phyloP scores from a whole-genome alignment of 2,113 vertebrate genomes.

The Rostratula benghalensis region DNA sequence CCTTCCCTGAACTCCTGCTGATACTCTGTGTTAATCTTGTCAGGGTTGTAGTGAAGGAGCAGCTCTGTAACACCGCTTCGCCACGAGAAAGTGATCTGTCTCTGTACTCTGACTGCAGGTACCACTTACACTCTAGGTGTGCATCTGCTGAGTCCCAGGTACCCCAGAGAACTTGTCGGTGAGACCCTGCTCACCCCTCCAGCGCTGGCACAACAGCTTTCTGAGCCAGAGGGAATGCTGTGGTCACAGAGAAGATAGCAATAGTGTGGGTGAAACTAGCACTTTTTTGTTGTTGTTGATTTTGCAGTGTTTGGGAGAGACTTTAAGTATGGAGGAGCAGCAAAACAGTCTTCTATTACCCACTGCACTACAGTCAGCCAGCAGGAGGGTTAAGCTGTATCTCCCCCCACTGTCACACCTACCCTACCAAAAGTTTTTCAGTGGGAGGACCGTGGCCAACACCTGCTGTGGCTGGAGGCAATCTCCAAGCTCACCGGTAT shows the following conservation, averaged over 20 bases:
- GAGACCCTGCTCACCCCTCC: fast-evolving
- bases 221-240: not conserved
- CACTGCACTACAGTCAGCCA: no score
- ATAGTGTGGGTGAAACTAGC: fast-evolving
- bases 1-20: not conserved
- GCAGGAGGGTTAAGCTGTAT: not conserved
- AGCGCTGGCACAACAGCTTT: fast-evolving
- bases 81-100: not conserved
- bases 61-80: not conserved
- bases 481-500: not conserved
- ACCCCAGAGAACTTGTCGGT: fast-evolving
- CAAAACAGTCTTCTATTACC: not conserved
- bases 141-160: fast-evolving
- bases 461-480: not conserved
- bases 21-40: not conserved
- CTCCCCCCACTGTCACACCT: not conserved
- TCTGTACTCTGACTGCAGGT: not conserved
- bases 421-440: not conserved
- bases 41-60: not conserved
- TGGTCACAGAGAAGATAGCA: not conserved
- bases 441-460: not conserved
- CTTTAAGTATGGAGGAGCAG: not conserved
- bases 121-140: not conserved
- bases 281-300: fast-evolving
- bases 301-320: not conserved